Percentiles rank a stretch among this genome's conserved stretches.
phyloP scores from a whole-genome alignment of 2,888 invertebrate genomes.

The Campoplex nolae region DNA sequence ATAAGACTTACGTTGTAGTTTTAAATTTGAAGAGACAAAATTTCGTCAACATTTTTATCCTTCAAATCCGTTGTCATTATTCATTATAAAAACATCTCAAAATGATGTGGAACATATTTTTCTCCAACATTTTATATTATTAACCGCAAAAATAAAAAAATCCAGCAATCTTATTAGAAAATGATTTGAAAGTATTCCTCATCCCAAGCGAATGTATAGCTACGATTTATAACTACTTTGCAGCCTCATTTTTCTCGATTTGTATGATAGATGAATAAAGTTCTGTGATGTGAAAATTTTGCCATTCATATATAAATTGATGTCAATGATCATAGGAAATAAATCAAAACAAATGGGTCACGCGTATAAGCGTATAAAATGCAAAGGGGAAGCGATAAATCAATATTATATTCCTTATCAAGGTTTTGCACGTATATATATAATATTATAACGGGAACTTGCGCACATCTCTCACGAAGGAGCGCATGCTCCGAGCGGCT shows the following conservation, averaged over 20 bases:
- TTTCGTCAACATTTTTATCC: not conserved
- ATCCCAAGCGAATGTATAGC: not conserved
- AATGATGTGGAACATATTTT: no score
- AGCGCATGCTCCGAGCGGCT: slow-evolving; percentile 50
- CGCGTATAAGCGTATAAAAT: not conserved
- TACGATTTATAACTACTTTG: not conserved
- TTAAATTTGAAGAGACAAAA: not conserved
- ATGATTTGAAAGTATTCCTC: not conserved
- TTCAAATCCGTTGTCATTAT: not conserved
- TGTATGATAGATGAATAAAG: slow-evolving; percentile 6
- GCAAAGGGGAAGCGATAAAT: slow-evolving; percentile 43
- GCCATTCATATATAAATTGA: slow-evolving; percentile 15
- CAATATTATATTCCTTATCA: slow-evolving; percentile 63
- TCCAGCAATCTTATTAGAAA: not conserved
- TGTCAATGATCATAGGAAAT: slow-evolving; percentile 29
- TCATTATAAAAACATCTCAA: not conserved
- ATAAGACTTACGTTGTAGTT: no score
- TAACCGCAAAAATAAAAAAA: not conserved
- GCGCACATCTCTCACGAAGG: slow-evolving; percentile 44
- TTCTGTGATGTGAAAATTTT: not conserved
- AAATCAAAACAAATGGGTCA: slow-evolving; percentile 53
- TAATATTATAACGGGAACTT: slow-evolving; percentile 11
- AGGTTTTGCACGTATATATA: slow-evolving; percentile 46
- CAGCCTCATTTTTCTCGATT: not conserved
- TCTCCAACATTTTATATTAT: no score